Evolutionary conservation across 2,113 vertebrate genomes (phyloP).

Genomic region (Malurus melanocephalus): DNA sequence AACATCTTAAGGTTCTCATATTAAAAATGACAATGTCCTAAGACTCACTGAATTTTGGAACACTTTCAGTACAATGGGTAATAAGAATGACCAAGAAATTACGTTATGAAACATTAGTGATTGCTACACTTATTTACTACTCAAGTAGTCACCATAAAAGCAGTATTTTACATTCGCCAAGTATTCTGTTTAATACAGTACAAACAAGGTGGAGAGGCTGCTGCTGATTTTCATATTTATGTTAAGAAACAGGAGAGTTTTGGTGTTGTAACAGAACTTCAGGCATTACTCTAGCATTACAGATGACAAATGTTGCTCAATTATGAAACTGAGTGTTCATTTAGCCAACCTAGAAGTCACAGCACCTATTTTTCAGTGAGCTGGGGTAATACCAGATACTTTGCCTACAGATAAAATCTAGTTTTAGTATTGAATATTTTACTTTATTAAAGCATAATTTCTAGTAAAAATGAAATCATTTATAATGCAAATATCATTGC

Average conservation of each 20-base stretch:
- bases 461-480: background rate
- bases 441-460: background rate
- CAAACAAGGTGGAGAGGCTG: background rate
- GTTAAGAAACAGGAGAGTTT: background rate
- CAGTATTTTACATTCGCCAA: background rate
- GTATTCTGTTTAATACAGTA: background rate
- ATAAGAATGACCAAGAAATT: background rate
- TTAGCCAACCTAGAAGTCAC: background rate
- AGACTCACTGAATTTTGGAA: background rate
- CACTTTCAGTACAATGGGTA: background rate
- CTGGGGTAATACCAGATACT: accelerated
- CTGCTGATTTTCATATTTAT: background rate
- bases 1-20: background rate
- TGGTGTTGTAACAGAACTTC: constrained; percentile 20
- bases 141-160: background rate
- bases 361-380: background rate
- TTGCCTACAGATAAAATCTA: background rate
- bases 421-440: background rate
- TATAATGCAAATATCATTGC: background rate
- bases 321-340: background rate
- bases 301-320: background rate
- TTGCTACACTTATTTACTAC: background rate
- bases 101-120: background rate
- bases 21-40: background rate
- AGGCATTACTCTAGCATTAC: background rate